Percentiles rank a stretch among this genome's conserved stretches.
Evolutionary conservation across 2,113 vertebrate genomes (phyloP).

Genomic region (Theropithecus gelada): DNA sequence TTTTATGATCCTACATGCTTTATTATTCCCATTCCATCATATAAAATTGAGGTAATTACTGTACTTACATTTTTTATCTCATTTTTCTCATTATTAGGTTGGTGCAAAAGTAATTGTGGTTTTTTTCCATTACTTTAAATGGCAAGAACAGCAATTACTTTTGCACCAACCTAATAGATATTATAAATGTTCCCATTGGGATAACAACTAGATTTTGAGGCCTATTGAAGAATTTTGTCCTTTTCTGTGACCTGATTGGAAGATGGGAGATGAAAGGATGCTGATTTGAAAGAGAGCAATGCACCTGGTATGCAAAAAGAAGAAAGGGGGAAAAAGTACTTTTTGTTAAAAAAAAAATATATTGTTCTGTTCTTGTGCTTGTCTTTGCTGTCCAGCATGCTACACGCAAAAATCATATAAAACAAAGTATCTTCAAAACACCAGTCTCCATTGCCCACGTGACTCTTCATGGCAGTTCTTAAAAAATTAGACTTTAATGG

Average conservation of each 20-base stretch:
- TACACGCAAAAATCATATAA: background rate
- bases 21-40: conserved; percentile 57
- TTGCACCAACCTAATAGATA: background rate
- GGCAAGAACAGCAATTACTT: too few relatives aligned
- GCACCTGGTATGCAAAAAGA: background rate
- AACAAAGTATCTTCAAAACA: conserved; percentile 29
- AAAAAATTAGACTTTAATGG: conserved; percentile 6
- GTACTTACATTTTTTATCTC: conserved; percentile 59
- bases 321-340: background rate
- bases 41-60: conserved; percentile 62
- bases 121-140: too few relatives aligned
- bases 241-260: conserved; percentile 58
- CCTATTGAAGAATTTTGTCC: conserved; percentile 46
- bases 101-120: too few relatives aligned
- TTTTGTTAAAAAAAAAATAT: background rate
- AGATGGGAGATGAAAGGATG: conserved; percentile 66
- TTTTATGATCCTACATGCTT: conserved; percentile 63
- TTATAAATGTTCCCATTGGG: conserved; percentile 70
- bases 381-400: background rate
- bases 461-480: background rate
- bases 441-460: background rate
- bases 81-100: conserved; percentile 55
- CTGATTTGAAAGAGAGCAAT: conserved; percentile 59
- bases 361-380: background rate
- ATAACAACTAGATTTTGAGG: conserved; percentile 66